A percentile compares a stretch with the other conserved stretches of the same genome.
phyloP scores from a whole-genome alignment of 2,113 vertebrate species.

The Indicator indicator region DNA sequence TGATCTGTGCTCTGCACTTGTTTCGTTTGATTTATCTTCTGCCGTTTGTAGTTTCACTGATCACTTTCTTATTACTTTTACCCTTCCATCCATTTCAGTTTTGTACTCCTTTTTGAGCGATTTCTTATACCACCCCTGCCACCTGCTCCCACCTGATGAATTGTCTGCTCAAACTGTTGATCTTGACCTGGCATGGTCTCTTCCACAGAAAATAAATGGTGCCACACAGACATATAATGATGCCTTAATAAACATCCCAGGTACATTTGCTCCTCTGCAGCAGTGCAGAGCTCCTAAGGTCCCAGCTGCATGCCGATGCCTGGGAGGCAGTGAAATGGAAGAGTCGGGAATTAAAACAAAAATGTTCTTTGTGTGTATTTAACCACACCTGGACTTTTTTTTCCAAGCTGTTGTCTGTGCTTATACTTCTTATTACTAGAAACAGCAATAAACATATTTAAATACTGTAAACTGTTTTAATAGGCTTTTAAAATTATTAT shows the following conservation, averaged over 20 bases:
- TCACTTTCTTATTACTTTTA: conserved; percentile 76
- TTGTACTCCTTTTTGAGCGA: conserved; percentile 43
- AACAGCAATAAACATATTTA: neutral
- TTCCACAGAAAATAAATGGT: conserved; percentile 74
- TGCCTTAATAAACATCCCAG: conserved; percentile 69
- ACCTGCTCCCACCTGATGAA: conserved; percentile 77
- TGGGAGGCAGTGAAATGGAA: neutral
- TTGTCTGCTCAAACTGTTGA: conserved; percentile 61
- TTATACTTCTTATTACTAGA: neutral
- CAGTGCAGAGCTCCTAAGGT: conserved; percentile 8
- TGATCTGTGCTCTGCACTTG: conserved; percentile 6
- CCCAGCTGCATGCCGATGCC: neutral
- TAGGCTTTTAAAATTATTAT: too few relatives aligned
- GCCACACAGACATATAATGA: conserved; percentile 61
- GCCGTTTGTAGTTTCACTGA: conserved; percentile 73
- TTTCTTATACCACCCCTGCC: conserved; percentile 60
- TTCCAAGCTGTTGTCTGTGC: neutral
- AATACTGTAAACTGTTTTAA: neutral
- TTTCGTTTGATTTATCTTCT: conserved; percentile 66
- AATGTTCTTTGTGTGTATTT: neutral
- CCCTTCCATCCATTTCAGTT: conserved; percentile 73
- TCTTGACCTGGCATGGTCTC: conserved; percentile 71
- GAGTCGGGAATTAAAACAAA: neutral
- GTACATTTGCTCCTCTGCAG: conserved; percentile 26
- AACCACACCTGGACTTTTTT: neutral